Evolutionary conservation across 2,888 invertebrate genomes (phyloP).

Genomic region (Drosophila hamatofila): DNA sequence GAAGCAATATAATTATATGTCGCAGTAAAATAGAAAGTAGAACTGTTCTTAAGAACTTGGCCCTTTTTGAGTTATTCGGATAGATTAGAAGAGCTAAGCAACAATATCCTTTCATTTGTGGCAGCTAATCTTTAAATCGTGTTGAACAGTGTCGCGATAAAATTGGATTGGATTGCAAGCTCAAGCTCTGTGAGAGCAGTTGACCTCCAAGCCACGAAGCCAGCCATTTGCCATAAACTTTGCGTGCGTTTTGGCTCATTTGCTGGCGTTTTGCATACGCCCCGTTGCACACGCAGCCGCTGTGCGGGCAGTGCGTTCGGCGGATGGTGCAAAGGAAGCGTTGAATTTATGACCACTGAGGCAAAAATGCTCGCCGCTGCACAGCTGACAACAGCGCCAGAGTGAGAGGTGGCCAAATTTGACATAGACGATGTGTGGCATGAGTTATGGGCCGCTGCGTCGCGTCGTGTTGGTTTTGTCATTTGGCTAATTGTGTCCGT

Average conservation of each 20-base stretch:
- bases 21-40: not conserved
- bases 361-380: constrained; percentile 30
- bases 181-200: constrained; percentile 3
- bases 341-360: constrained; percentile 40
- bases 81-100: not conserved
- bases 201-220: constrained; percentile 4
- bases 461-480: constrained; percentile 68
- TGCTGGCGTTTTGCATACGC: constrained; percentile 45
- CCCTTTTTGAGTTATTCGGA: not conserved
- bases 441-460: constrained; percentile 62
- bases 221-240: constrained; percentile 26
- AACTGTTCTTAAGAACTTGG: not conserved
- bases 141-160: constrained; percentile 36
- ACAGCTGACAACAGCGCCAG: constrained; percentile 20
- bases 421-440: constrained; percentile 50
- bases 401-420: constrained; percentile 24
- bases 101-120: not conserved
- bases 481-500: constrained; percentile 78
- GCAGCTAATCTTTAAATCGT: not conserved
- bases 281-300: constrained; percentile 39
- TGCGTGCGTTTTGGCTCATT: constrained; percentile 43
- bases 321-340: constrained; percentile 46
- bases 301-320: constrained; percentile 28
- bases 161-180: constrained; percentile 25
- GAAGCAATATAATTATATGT: not conserved